Evolutionary conservation across 35 echinoderm and acorn worm genomes (phyloP).

Genomic region (Apostichopus parvimensis): DNA sequence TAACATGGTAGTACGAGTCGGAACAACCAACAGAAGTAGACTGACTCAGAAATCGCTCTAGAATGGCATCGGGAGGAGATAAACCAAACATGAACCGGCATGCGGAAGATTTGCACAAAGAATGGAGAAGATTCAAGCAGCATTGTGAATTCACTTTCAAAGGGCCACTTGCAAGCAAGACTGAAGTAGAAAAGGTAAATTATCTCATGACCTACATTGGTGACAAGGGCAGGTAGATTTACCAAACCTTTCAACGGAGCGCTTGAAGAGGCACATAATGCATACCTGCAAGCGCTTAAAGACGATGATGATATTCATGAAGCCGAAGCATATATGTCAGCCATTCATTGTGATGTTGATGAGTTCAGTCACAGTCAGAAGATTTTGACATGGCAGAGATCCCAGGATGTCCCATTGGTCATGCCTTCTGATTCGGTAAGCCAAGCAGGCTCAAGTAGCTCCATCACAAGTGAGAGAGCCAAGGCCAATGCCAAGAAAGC

Average conservation of each 20-base stretch:
- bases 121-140: slow-evolving; percentile 60
- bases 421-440: no score
- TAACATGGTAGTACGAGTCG: no score
- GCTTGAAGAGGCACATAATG: not conserved
- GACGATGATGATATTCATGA: slow-evolving; percentile 3
- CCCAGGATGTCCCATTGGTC: no score
- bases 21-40: no score
- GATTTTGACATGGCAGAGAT: no score
- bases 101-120: not conserved
- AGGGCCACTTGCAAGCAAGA: slow-evolving; percentile 60
- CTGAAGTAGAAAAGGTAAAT: slow-evolving; percentile 62
- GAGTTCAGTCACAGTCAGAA: no score
- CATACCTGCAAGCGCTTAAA: not conserved
- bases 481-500: not conserved
- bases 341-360: no score
- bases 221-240: slow-evolving; percentile 53
- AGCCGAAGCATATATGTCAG: not conserved
- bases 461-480: no score
- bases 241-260: slow-evolving; percentile 34
- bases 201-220: slow-evolving; percentile 74
- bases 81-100: no score
- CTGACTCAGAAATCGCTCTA: no score
- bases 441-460: no score
- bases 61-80: no score
- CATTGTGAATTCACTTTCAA: slow-evolving; percentile 67